Conservation (phyloP, 2,113 vertebrate genomes). For the Ctenomys sociabilis region DNA sequence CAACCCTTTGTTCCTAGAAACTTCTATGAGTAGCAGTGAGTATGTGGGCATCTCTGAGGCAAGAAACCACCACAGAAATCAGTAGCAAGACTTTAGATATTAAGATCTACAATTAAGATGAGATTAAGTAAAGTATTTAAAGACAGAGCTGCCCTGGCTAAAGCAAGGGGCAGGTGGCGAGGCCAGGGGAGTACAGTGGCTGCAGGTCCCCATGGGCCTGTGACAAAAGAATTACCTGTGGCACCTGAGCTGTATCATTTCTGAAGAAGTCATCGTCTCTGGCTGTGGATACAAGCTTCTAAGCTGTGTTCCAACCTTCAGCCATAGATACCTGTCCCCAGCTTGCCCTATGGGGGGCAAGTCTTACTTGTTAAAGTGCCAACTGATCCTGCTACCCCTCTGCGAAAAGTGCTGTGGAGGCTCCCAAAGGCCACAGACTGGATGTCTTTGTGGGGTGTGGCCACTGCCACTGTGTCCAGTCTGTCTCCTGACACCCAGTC, state of each 20-base stretch:
- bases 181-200: no score
- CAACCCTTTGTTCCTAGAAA: neutral
- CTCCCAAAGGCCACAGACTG: neutral
- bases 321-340: rapidly evolving
- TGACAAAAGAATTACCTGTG: neutral
- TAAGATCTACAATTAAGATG: neutral
- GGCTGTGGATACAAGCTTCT: neutral
- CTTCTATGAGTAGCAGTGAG: neutral
- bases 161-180: neutral
- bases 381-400: neutral
- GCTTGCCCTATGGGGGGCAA: neutral
- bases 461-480: rapidly evolving
- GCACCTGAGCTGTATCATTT: neutral
- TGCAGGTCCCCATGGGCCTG: neutral
- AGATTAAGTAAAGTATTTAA: neutral
- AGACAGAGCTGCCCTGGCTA: neutral
- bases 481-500: neutral
- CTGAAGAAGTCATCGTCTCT: rapidly evolving
- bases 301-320: rapidly evolving
- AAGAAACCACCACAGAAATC: neutral
- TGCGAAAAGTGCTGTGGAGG: rapidly evolving
- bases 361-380: neutral
- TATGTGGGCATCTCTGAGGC: neutral
- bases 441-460: rapidly evolving
- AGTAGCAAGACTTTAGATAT: neutral